Conservation (phyloP, 2,888 invertebrate genomes). For the Rhabditoides inermis region DNA sequence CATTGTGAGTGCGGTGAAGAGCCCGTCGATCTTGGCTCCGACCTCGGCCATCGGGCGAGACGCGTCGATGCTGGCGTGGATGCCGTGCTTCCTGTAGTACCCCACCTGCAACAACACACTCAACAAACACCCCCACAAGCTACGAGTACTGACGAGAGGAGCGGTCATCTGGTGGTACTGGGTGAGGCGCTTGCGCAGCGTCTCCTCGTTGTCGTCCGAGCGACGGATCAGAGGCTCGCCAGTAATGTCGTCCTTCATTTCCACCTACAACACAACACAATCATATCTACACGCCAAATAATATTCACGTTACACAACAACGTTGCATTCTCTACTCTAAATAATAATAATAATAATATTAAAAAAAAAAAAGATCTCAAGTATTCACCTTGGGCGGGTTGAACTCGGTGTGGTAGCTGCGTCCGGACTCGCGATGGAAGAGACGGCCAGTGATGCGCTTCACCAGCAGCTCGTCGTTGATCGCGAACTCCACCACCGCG, state of each 20-base stretch:
- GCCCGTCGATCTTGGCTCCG: slow-evolving; percentile 33
- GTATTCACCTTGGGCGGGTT: slow-evolving; percentile 77
- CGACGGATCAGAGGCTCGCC: slow-evolving; percentile 80
- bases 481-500: slow-evolving; percentile 85
- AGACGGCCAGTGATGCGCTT: slow-evolving; percentile 61
- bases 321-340: not conserved
- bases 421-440: slow-evolving; percentile 77
- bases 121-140: slow-evolving; percentile 48
- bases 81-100: slow-evolving; percentile 23
- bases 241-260: slow-evolving; percentile 69
- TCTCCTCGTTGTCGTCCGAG: slow-evolving; percentile 84
- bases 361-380: slow-evolving; percentile 62
- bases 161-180: slow-evolving; percentile 74
- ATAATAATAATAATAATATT: not conserved
- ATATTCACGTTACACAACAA: not conserved
- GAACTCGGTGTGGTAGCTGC: slow-evolving; percentile 80
- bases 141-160: slow-evolving; percentile 66
- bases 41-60: slow-evolving; percentile 28
- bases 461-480: slow-evolving; percentile 78
- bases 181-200: slow-evolving; percentile 75
- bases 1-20: slow-evolving; percentile 42
- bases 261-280: not conserved
- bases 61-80: slow-evolving; percentile 26
- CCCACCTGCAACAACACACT: slow-evolving; percentile 64
- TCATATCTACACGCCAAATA: not conserved